These are phyloP conservation scores for Scaptomyza reducta DNA, from an alignment of 2,888 invertebrate genomes.

Conservation along the genomic window DNA sequence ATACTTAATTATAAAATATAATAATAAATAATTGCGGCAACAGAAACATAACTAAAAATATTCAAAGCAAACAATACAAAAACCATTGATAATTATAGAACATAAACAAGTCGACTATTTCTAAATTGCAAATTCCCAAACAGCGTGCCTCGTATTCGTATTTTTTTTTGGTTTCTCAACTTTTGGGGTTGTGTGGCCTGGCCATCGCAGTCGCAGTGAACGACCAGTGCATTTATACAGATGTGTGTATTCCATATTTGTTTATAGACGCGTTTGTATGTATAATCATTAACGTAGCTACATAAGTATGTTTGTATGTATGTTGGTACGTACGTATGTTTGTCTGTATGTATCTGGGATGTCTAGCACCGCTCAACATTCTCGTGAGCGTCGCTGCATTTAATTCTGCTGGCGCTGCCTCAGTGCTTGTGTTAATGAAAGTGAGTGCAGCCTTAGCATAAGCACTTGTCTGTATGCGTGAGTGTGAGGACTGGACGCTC, in stretches of 20 bases:
- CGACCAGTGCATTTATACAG: slow-evolving; percentile 58
- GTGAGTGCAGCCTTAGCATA: slow-evolving; percentile 76
- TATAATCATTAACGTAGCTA: slow-evolving; percentile 15
- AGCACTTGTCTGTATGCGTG: slow-evolving; percentile 57
- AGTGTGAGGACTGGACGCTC: slow-evolving; percentile 49
- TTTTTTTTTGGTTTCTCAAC: slow-evolving; percentile 79
- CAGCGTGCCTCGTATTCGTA: slow-evolving; percentile 68
- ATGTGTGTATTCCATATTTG: slow-evolving; percentile 33
- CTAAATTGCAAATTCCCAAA: slow-evolving; percentile 48
- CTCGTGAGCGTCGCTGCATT: slow-evolving; percentile 67
- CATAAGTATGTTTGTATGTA: slow-evolving; percentile 21
- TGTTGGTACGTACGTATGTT: slow-evolving; percentile 21
- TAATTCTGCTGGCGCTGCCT: slow-evolving; percentile 59
- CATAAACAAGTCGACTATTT: slow-evolving; percentile 36
- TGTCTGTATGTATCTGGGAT: slow-evolving; percentile 55
- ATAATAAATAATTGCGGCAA: not conserved
- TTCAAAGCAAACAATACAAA: not conserved
- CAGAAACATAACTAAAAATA: not conserved
- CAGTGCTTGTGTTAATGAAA: slow-evolving; percentile 70
- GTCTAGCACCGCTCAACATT: slow-evolving; percentile 54
- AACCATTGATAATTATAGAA: slow-evolving; percentile 20
- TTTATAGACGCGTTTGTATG: slow-evolving; percentile 29
- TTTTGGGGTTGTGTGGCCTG: slow-evolving; percentile 76
- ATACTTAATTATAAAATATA: not conserved
- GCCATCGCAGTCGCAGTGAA: slow-evolving; percentile 41